phyloP scores from a whole-genome alignment of 2,888 invertebrate species.

The Nymphalis polychloros region DNA sequence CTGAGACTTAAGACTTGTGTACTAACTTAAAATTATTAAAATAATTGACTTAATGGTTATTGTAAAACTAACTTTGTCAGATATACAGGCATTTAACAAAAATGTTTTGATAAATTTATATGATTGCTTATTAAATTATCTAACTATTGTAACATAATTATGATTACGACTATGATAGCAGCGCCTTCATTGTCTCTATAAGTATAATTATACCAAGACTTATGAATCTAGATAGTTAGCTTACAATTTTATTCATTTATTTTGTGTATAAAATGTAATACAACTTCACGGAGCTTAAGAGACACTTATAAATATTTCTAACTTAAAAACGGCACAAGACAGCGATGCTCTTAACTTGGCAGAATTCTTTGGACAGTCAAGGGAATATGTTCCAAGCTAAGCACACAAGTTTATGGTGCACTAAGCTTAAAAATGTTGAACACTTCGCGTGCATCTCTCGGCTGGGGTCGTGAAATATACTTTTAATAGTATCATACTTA shows the following conservation, averaged over 20 bases:
- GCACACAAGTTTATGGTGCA: not conserved
- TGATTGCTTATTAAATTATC: too few species aligned
- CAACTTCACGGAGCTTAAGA: not conserved
- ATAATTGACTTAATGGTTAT: too few species aligned
- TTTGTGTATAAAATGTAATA: not conserved
- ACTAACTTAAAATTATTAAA: too few species aligned
- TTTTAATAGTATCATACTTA: slow-evolving; percentile 7
- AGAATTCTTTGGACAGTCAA: slow-evolving; percentile 3
- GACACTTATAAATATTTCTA: slow-evolving; percentile 7
- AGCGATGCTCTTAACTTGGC: not conserved
- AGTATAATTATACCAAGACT: too few species aligned
- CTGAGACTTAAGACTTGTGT: too few species aligned
- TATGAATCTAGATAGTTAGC: not conserved
- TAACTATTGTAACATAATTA: too few species aligned
- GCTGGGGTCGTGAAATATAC: not conserved
- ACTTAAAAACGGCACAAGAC: not conserved
- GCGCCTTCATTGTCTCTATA: too few species aligned
- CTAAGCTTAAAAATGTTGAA: slow-evolving; percentile 4
- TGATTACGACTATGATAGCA: too few species aligned
- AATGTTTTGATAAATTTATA: too few species aligned
- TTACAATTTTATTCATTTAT: not conserved
- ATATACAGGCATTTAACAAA: too few species aligned
- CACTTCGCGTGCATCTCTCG: not conserved
- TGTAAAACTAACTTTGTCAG: too few species aligned
- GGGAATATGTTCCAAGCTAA: slow-evolving; percentile 4